Base-by-base conservation (phyloP, 2,888 invertebrate genomes). In the Azorinus chamasolen region DNA sequence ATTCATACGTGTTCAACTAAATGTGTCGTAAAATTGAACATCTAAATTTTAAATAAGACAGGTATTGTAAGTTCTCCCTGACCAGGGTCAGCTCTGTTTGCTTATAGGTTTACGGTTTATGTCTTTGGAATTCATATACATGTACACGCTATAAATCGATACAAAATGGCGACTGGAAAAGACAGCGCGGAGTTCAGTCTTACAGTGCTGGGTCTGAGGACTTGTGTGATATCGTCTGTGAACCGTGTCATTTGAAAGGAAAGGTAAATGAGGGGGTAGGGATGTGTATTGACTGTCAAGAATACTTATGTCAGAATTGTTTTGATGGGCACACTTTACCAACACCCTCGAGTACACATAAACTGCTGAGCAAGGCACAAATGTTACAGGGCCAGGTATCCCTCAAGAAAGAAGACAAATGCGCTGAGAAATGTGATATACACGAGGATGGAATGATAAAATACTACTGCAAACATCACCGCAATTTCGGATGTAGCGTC, bases 401-500 rank as follows among this genome's bases (percentile, higher is more conserved):
- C 16, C 4, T 18, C 18, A 18, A 12, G 10, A 8, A 24, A 1
- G 20, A 32, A 45, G 46, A 32, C 16, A 25, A n/a, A 18, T 59
- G 59, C 27, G 12, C 46, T 1, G 50, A 61, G 16, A 61, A 37
- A 24, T 61, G 61, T 12, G 1, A 1, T 22, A 8, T 48, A 18
- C 61, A 61, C 27, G 37, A 46, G n/a, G 27, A 37, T 48, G 46
- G 41, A 27, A 22, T 45, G 18, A 20, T 64, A 12, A 41, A 64
- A 45, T 64, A 45, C 27, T 64, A 43, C 43, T 64, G 63, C 41
- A n/a, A 16, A 25, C 16, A 5, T 27, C 63, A 64, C 24, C 27
- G 54, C n/a, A 18, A 43, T 25, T 45, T 64, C 0, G 63, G 22
- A 14, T 64, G 63, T 27, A 16, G n/a, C 24, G 54, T 43, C 12